phyloP scores from a whole-genome alignment of 2,888 invertebrate genomes.

The Ramazzottius varieornatus region DNA sequence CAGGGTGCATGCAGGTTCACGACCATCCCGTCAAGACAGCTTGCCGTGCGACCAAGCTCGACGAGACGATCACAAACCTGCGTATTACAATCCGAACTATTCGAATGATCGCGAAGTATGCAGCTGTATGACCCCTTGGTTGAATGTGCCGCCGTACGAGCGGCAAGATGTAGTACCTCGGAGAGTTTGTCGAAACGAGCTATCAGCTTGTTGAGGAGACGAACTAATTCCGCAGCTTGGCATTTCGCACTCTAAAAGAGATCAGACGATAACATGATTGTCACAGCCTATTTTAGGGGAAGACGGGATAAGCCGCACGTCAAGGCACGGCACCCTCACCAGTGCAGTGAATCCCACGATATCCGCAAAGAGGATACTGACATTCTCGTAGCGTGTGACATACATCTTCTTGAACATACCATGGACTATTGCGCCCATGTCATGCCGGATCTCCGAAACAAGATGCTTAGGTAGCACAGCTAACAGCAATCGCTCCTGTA shows the following conservation, averaged over 20 bases:
- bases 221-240: slow-evolving; percentile 77
- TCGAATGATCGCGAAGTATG: too few species aligned
- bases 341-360: slow-evolving; percentile 92
- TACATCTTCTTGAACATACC: slow-evolving; percentile 91
- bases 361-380: slow-evolving; percentile 87
- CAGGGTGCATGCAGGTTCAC: neutral
- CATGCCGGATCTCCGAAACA: slow-evolving; percentile 81
- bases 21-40: neutral
- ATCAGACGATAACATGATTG: too few species aligned
- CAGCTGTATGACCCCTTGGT: too few species aligned
- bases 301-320: neutral
- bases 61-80: too few species aligned
- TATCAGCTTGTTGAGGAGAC: slow-evolving; percentile 78
- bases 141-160: too few species aligned
- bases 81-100: too few species aligned
- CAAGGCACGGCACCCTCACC: slow-evolving; percentile 27
- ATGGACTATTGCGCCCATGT: slow-evolving; percentile 55
- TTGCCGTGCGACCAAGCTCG: too few species aligned
- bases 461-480: slow-evolving; percentile 86
- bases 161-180: slow-evolving; percentile 20
- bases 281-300: neutral
- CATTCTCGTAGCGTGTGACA: slow-evolving; percentile 85
- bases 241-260: slow-evolving; percentile 38
- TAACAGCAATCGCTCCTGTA: slow-evolving; percentile 59
- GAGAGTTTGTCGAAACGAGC: slow-evolving; percentile 72